These are phyloP conservation scores for Molorchus minor DNA, from an alignment of 2,888 invertebrate genomes.

Conservation along the genomic window DNA sequence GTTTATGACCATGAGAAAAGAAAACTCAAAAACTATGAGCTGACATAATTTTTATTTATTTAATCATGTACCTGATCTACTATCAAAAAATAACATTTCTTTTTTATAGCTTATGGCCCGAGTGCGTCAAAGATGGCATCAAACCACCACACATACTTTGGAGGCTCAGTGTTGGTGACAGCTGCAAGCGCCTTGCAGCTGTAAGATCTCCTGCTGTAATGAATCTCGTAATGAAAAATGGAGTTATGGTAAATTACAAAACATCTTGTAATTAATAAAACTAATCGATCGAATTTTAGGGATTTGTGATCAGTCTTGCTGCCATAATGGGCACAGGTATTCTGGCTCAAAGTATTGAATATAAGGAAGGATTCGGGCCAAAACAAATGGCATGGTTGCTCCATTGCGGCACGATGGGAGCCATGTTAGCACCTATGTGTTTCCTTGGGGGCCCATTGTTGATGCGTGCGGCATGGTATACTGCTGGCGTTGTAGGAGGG, in stretches of 20 bases:
- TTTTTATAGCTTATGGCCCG: slow-evolving; percentile 85
- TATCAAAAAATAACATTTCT: no score
- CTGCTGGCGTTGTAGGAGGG: slow-evolving; percentile 95
- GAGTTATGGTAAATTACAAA: slow-evolving; percentile 72
- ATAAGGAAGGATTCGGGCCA: slow-evolving; percentile 79
- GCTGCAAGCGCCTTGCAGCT: slow-evolving; percentile 86
- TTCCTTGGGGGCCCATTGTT: slow-evolving; percentile 92
- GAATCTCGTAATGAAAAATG: slow-evolving; percentile 81
- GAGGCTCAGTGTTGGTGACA: slow-evolving; percentile 83
- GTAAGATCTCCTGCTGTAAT: slow-evolving; percentile 86
- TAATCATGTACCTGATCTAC: no score
- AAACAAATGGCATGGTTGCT: slow-evolving; percentile 88
- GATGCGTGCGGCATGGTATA: slow-evolving; percentile 90
- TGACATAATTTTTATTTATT: no score
- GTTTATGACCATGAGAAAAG: no score
- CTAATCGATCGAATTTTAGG: slow-evolving; percentile 65
- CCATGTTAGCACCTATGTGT: slow-evolving; percentile 90
- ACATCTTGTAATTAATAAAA: not conserved
- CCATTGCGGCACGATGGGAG: slow-evolving; percentile 90
- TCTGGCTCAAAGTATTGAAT: slow-evolving; percentile 83
- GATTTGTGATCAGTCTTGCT: slow-evolving; percentile 80
- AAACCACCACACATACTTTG: slow-evolving; percentile 92
- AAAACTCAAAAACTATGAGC: no score
- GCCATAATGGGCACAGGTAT: slow-evolving; percentile 92
- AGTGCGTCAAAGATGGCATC: slow-evolving; percentile 90